Evolutionary conservation across 2,797 vertebrate genomes (phyloP).

Genomic region (Masticophis lateralis): DNA sequence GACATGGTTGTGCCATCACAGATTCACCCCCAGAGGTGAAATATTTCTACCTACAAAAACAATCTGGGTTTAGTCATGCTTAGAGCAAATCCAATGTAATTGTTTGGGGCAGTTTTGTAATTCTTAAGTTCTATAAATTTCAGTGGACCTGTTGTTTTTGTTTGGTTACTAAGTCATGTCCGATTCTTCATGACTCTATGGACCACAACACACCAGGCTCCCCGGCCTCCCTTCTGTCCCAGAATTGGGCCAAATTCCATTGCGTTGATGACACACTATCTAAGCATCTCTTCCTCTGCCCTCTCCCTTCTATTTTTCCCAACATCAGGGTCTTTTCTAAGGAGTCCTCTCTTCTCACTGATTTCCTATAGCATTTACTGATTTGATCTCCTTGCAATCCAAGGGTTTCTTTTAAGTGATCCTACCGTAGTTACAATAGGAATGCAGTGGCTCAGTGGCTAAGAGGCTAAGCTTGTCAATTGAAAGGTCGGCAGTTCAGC

Average conservation of each 20-base stretch:
- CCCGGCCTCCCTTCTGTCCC: no score
- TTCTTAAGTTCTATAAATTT: neutral
- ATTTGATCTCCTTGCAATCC: neutral
- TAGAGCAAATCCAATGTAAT: neutral
- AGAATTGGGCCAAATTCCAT: no score
- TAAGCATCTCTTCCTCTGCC: no score
- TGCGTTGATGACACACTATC: no score
- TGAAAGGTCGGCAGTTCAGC: no score
- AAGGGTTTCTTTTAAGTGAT: neutral
- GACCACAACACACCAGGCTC: neutral
- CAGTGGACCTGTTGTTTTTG: neutral
- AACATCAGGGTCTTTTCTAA: no score
- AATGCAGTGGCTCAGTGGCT: rapidly evolving
- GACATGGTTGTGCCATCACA: neutral
- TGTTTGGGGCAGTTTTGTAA: neutral
- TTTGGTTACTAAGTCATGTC: neutral
- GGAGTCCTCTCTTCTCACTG: no score
- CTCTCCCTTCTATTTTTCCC: no score
- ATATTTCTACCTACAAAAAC: neutral
- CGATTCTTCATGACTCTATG: neutral
- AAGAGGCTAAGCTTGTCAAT: no score
- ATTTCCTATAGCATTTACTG: neutral
- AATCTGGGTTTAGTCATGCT: neutral
- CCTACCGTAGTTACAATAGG: neutral
- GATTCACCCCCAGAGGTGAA: neutral